Percentiles rank a stretch among this genome's conserved stretches.
Conservation (phyloP, 1,140 invertebrate species). For the Geopemphigus sp. region DNA sequence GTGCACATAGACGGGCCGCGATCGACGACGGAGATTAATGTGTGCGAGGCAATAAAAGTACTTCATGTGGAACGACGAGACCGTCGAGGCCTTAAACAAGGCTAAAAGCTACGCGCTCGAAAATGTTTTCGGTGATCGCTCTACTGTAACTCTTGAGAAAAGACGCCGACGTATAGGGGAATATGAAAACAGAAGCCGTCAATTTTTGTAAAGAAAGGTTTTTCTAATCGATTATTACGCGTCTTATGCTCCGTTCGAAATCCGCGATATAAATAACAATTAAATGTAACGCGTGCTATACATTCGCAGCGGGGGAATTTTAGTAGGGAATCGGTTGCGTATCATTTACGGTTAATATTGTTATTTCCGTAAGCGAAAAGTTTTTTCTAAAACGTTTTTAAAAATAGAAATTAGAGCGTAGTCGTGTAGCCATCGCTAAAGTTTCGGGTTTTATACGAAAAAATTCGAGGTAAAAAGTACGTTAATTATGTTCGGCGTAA, state of each 20-base stretch:
- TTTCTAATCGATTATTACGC: not conserved
- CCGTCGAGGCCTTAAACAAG: constrained; percentile 12
- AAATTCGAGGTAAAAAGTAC: too few relatives aligned
- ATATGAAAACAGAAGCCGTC: too few relatives aligned
- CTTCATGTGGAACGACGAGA: not conserved
- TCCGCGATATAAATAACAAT: not conserved
- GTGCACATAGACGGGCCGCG: not conserved
- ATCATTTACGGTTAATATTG: too few relatives aligned
- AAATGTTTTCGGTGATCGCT: not conserved
- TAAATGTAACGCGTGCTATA: too few relatives aligned
- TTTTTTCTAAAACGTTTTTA: too few relatives aligned
- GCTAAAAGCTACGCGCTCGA: constrained; percentile 4
- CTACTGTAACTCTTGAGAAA: not conserved
- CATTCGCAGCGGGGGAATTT: too few relatives aligned
- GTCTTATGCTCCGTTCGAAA: not conserved
- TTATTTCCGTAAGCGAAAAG: too few relatives aligned
- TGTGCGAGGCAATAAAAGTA: constrained; percentile 22
- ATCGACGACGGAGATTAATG: constrained; percentile 16
- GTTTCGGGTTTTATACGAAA: too few relatives aligned
- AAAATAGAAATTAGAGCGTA: too few relatives aligned
- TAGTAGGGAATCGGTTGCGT: too few relatives aligned
- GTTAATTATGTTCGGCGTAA: too few relatives aligned
- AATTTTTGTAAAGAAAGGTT: not conserved
- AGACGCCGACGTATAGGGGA: not conserved
- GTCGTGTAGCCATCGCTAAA: too few relatives aligned